Conservation (phyloP, 1,140 invertebrate species). For the Holcopasites calliopsidis region DNA sequence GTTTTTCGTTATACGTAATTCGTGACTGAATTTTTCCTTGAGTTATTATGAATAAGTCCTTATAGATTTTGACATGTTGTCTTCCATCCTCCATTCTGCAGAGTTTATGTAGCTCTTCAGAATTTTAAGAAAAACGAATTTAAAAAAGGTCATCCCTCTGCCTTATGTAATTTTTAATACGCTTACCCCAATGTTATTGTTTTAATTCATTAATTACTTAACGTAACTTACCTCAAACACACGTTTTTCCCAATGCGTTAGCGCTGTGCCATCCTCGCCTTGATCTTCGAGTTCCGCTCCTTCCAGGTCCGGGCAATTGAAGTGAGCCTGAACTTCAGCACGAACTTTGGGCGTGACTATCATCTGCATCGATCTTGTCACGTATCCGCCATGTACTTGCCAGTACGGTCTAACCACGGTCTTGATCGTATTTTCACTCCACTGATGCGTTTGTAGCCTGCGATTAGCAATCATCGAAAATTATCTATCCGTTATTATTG, state of each 20-base stretch:
- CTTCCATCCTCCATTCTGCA: too few species aligned
- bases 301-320: slow-evolving; percentile 93
- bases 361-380: slow-evolving; percentile 90
- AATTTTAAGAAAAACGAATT: too few species aligned
- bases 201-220: too few species aligned
- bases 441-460: slow-evolving; percentile 94
- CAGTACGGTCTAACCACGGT: slow-evolving; percentile 89
- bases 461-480: slow-evolving; percentile 23
- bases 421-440: slow-evolving; percentile 94
- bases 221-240: slow-evolving; percentile 91
- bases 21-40: too few species aligned
- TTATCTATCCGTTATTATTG: slow-evolving; percentile 38
- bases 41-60: too few species aligned
- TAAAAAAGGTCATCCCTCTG: too few species aligned
- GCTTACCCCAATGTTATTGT: too few species aligned
- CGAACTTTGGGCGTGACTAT: slow-evolving; percentile 95
- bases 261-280: slow-evolving; percentile 96
- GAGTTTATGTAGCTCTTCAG: too few species aligned
- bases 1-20: too few species aligned
- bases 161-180: too few species aligned
- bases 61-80: too few species aligned
- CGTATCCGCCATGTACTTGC: slow-evolving; percentile 89
- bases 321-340: slow-evolving; percentile 92
- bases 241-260: slow-evolving; percentile 99
- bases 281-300: slow-evolving; percentile 99